Percentiles rank a stretch among this genome's conserved stretches.
phyloP scores from a whole-genome alignment of 2,113 vertebrate species.

The Microcebus murinus region DNA sequence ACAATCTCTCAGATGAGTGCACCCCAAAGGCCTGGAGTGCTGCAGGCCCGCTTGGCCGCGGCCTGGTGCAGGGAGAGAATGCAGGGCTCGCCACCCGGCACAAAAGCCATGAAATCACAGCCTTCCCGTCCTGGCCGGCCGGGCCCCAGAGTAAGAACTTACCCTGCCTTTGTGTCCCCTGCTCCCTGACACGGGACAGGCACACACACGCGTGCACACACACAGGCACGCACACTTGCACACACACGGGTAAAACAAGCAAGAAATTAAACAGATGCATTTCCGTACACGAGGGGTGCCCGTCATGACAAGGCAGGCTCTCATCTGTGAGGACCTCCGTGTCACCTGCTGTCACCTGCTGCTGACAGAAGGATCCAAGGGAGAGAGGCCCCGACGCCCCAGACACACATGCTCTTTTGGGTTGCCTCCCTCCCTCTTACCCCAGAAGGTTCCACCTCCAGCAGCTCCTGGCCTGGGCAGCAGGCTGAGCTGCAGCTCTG shows the following conservation, averaged over 20 bases:
- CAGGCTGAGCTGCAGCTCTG: not conserved
- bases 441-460: not conserved
- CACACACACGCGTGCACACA: not conserved
- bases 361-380: not conserved
- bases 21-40: constrained; percentile 92
- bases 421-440: not conserved
- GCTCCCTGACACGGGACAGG: constrained; percentile 53
- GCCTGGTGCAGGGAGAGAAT: constrained; percentile 91
- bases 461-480: accelerated
- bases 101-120: constrained; percentile 94
- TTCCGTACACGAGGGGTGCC: not conserved
- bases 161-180: constrained; percentile 88
- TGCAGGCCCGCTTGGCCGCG: constrained; percentile 93
- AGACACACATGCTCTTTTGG: not conserved
- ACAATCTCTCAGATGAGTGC: constrained; percentile 95
- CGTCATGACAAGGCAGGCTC: not conserved
- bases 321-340: not conserved
- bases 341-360: not conserved
- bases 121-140: constrained; percentile 85
- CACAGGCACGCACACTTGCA: not conserved
- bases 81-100: constrained; percentile 89
- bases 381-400: not conserved
- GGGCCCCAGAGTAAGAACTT: constrained; percentile 87
- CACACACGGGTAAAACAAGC: constrained; percentile 58
- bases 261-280: not conserved